These are phyloP conservation scores for Latheticus oryzae DNA, from an alignment of 2,888 invertebrate species.

Conservation along the genomic window DNA sequence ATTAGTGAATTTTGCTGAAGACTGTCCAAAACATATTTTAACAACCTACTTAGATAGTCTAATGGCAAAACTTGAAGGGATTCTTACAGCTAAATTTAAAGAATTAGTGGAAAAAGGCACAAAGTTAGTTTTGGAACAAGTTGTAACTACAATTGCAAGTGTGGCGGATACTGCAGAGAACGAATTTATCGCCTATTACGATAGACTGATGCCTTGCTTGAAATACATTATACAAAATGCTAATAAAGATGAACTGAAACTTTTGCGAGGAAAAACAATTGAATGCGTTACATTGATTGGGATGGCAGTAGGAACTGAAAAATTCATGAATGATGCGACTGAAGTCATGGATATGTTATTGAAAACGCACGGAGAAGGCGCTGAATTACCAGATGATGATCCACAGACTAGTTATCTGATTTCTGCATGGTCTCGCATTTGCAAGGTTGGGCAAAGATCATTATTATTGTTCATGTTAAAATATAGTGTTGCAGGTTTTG, in stretches of 20 bases:
- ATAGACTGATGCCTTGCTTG: conserved; percentile 91
- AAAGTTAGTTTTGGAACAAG: conserved; percentile 96
- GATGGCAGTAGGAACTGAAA: conserved; percentile 82
- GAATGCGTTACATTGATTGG: conserved; percentile 99
- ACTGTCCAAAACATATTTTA: conserved; percentile 95
- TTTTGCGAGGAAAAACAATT: conserved; percentile 97
- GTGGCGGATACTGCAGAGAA: conserved; percentile 98
- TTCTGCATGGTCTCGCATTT: conserved; percentile 99
- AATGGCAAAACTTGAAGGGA: conserved; percentile 89
- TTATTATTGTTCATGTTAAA: too few species aligned
- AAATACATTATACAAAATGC: conserved; percentile 98
- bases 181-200: conserved; percentile 95
- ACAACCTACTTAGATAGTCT: conserved; percentile 91
- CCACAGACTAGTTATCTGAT: conserved; percentile 98
- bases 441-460: conserved; percentile 73
- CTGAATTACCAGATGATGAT: conserved; percentile 90
- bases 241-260: conserved; percentile 85
- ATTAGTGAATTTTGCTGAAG: conserved; percentile 98
- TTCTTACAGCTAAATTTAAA: conserved; percentile 92
- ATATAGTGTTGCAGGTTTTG: too few species aligned
- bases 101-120: conserved; percentile 94
- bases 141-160: conserved; percentile 98
- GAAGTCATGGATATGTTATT: conserved; percentile 96
- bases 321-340: conserved; percentile 91
- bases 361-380: conserved; percentile 87